phyloP scores from a whole-genome alignment of 2,113 vertebrate species.

The Boulengeromyrus knoepffleri region DNA sequence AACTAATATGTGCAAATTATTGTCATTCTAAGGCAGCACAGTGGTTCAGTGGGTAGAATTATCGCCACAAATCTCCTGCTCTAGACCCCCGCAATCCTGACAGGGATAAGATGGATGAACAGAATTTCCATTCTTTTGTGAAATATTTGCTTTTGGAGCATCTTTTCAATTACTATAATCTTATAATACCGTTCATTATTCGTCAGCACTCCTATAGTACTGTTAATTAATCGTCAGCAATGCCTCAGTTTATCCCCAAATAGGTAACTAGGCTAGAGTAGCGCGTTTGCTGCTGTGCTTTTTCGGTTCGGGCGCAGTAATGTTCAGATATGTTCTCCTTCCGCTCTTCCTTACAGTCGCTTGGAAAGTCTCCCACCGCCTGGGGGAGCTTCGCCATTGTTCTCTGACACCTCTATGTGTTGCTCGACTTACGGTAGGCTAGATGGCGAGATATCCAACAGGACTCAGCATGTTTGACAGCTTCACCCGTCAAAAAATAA shows the following conservation, averaged over 20 bases:
- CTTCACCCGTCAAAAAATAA: not conserved
- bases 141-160: not conserved
- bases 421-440: not conserved
- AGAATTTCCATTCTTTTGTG: not conserved
- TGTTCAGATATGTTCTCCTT: not conserved
- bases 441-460: not conserved
- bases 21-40: not conserved
- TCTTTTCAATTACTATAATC: not conserved
- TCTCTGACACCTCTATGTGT: not conserved
- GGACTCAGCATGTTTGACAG: constrained; percentile 2
- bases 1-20: not conserved
- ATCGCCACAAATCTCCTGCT: not conserved
- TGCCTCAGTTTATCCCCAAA: not conserved
- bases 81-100: not conserved
- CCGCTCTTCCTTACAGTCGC: not conserved
- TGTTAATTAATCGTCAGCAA: not conserved
- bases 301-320: not conserved
- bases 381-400: not conserved
- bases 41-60: not conserved
- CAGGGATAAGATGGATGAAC: not conserved
- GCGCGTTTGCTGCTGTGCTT: not conserved
- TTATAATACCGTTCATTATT: not conserved
- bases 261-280: not conserved
- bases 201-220: not conserved
- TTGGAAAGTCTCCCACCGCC: not conserved